Base-by-base conservation (phyloP, 2,797 vertebrate genomes). In the Pyrocephalus nanus region DNA sequence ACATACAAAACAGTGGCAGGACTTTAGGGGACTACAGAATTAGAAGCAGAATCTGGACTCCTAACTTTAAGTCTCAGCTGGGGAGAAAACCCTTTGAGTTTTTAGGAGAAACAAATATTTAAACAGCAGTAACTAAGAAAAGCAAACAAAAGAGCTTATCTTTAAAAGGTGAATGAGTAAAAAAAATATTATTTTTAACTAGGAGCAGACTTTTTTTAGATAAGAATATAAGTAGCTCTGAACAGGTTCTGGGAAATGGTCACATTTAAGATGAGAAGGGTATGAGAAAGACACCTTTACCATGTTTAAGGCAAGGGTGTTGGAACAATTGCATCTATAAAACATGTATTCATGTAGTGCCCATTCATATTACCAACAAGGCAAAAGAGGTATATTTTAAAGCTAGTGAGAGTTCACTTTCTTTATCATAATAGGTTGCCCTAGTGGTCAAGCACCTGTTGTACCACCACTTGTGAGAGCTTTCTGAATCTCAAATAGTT, bases 71-170 rank as follows among this genome's bases (percentile, higher is more conserved):
- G 54, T 45, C 61, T 74, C 64, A 87, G 57, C 1, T 43, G 32
- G 16, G 21, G 10, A 86, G 42, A 91, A 95, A 92, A 93, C 42
- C 30, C 32, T 84, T 78, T 40, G 79, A n/a, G 27, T 32, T 88
- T 77, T 61, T 50, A 88, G 42, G 18, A 93, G 55, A 86, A 94
- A 87, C 30, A 83, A 71, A 69, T 65, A 72, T 61, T 92, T 93
- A 82, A 94, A 82, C 9, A 69, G 55, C 9, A 74, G 32, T 65
- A 92, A 90, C 48, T 40, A 92, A 79, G 57, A 71, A 89, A 79
- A 86, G 57, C 22, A 91, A 77, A 82, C 6, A 69, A 34, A 92
- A 90, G 54, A 16, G 15, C 20, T 75, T 91, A 89, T 85, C 57
- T 95, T 64, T 48, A 71, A 53, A 76, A 67, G 21, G 29, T 71